Evolutionary conservation across 2,797 vertebrate genomes (phyloP).

Genomic region (Toxotes lorentzi): DNA sequence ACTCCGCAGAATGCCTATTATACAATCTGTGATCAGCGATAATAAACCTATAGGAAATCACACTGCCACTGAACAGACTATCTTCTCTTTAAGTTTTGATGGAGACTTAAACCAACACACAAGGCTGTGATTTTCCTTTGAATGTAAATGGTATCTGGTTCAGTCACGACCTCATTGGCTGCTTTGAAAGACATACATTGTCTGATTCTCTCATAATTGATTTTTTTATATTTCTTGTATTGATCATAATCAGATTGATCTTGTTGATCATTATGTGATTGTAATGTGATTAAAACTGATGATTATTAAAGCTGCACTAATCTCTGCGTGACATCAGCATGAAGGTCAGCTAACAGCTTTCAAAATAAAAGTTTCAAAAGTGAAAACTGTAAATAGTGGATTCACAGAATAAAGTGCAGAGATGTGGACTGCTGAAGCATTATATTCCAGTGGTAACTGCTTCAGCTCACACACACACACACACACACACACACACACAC

Average conservation of each 20-base stretch:
- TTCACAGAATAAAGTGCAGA: neutral
- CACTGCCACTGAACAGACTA: neutral
- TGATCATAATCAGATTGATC: conserved; percentile 4
- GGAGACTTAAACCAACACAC: conserved; percentile 7
- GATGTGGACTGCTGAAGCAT: neutral
- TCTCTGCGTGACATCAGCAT: neutral
- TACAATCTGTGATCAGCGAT: conserved; percentile 62
- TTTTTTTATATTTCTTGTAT: conserved; percentile 1
- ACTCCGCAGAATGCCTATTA: conserved; percentile 52
- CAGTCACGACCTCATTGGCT: neutral
- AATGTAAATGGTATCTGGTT: conserved; percentile 13
- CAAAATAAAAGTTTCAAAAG: neutral
- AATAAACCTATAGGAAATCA: conserved; percentile 56
- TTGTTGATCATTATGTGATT: neutral
- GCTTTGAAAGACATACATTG: neutral
- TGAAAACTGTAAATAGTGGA: neutral
- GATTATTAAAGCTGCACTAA: neutral
- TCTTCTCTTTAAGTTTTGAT: conserved; percentile 11
- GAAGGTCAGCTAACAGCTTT: neutral
- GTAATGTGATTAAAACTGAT: neutral
- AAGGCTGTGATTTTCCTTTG: neutral
- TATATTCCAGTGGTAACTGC: neutral
- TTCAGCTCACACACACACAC: conserved; percentile 14
- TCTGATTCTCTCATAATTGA: conserved; percentile 12
- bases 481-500: too few relatives aligned